Conservation (phyloP, 2,888 invertebrate species). For the Eubasilissa splendida region DNA sequence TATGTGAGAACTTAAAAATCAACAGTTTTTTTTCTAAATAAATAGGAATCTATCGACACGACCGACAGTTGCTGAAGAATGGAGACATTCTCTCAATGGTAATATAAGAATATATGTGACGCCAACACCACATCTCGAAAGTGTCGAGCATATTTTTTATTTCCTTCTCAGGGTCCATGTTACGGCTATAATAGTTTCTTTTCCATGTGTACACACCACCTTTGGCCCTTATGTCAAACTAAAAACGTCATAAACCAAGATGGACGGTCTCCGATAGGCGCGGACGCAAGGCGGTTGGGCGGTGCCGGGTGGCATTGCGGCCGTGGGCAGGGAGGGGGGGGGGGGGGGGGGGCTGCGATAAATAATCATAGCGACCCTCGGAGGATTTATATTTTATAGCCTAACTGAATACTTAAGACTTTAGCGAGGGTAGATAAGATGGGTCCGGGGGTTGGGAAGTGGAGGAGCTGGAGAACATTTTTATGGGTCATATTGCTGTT, state of each 20-base stretch:
- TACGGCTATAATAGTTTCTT: too few species aligned
- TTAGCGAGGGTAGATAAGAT: not conserved
- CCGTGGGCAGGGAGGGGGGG: not conserved
- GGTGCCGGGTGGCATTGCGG: not conserved
- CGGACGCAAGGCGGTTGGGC: not conserved
- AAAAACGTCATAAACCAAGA: conserved; percentile 22
- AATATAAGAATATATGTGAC: too few species aligned
- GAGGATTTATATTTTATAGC: conserved; percentile 41
- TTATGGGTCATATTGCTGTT: not conserved
- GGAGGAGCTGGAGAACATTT: not conserved
- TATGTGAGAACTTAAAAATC: too few species aligned
- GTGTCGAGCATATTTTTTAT: too few species aligned
- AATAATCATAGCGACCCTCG: conserved; percentile 34
- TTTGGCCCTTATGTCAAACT: conserved; percentile 2
- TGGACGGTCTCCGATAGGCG: not conserved
- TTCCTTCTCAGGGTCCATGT: too few species aligned
- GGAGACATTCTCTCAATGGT: too few species aligned
- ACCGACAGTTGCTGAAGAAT: too few species aligned
- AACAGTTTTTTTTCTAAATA: too few species aligned
- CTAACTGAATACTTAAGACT: conserved; percentile 40
- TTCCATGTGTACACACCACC: not conserved
- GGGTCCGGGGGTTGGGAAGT: not conserved
- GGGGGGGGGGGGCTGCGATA: conserved; percentile 1
- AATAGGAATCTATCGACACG: too few species aligned
- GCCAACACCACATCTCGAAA: too few species aligned